These are phyloP conservation scores for Philaethria dido DNA, from an alignment of 2,888 invertebrate species.

Conservation along the genomic window DNA sequence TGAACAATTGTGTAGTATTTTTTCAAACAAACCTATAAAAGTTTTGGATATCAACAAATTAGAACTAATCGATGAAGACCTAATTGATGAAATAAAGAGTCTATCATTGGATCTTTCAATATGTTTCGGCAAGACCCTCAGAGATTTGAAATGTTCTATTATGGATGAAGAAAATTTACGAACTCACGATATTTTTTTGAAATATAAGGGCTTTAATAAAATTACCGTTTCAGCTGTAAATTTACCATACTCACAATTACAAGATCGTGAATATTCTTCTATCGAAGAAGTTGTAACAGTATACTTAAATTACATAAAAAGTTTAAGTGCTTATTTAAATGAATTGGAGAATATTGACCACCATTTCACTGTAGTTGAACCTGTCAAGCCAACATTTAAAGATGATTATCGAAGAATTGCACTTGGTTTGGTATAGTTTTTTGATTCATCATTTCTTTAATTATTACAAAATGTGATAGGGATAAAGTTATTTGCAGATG, in stretches of 20 bases:
- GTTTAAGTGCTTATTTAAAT: conserved; percentile 61
- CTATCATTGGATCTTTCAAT: conserved; percentile 48
- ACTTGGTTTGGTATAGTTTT: conserved; percentile 56
- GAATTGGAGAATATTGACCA: conserved; percentile 67
- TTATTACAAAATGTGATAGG: neutral
- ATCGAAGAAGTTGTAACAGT: conserved; percentile 56
- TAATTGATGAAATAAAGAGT: conserved; percentile 60
- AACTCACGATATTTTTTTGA: conserved; percentile 61
- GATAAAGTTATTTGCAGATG: conserved; percentile 54
- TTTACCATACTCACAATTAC: conserved; percentile 60
- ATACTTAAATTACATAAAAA: conserved; percentile 55
- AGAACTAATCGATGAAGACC: conserved; percentile 57
- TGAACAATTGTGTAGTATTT: conserved; percentile 40
- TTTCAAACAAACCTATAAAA: conserved; percentile 37
- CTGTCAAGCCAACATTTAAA: conserved; percentile 62
- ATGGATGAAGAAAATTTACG: conserved; percentile 53
- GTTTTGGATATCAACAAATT: conserved; percentile 42
- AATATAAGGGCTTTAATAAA: conserved; percentile 57
- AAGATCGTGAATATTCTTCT: conserved; percentile 58
- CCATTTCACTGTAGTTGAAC: conserved; percentile 68
- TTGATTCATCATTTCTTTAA: neutral
- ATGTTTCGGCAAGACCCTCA: conserved; percentile 67
- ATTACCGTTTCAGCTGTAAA: conserved; percentile 54
- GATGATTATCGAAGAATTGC: conserved; percentile 70
- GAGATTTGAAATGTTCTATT: conserved; percentile 63